Percentiles rank a stretch among this genome's conserved stretches.
These are phyloP conservation scores for Thrips palmi DNA, from an alignment of 1,140 invertebrate genomes.

Conservation along the genomic window DNA sequence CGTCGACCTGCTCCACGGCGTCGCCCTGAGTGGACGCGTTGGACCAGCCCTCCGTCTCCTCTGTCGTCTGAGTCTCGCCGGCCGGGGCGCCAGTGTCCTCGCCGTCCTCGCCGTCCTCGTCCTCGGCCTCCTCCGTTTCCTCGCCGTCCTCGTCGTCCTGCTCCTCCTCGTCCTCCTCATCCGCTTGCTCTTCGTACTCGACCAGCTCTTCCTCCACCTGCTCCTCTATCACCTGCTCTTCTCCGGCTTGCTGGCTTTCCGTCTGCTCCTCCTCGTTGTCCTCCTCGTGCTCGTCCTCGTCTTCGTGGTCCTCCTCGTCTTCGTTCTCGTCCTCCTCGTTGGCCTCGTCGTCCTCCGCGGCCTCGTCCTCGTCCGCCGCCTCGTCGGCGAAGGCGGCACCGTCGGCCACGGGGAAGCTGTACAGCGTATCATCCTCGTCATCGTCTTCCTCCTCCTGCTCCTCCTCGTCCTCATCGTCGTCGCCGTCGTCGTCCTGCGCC, in stretches of 20 bases:
- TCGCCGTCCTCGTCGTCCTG: conserved; percentile 18
- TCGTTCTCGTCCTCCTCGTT: conserved; percentile 5
- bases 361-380: conserved; percentile 2
- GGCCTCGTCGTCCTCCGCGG: conserved; percentile 4
- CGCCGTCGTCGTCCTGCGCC: conserved; percentile 11
- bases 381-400: neutral
- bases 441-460: conserved; percentile 16
- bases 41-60: too few relatives aligned
- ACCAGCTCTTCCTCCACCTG: conserved; percentile 19
- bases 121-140: neutral
- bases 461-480: conserved; percentile 10
- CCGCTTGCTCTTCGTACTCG: conserved; percentile 20
- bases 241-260: conserved; percentile 15
- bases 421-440: conserved; percentile 21
- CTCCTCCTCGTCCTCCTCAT: conserved; percentile 15
- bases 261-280: conserved; percentile 7
- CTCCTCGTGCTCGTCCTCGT: conserved; percentile 19
- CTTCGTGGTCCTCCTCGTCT: conserved; percentile 1
- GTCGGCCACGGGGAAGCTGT: conserved; percentile 17
- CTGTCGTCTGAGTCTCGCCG: too few relatives aligned
- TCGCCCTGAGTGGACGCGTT: too few relatives aligned
- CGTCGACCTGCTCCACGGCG: conserved; percentile 1
- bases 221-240: conserved; percentile 18
- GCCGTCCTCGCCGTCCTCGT: too few relatives aligned
- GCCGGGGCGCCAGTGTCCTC: neutral